Evolutionary conservation across 2,888 invertebrate species (phyloP).

Genomic region (Elmis aenea): DNA sequence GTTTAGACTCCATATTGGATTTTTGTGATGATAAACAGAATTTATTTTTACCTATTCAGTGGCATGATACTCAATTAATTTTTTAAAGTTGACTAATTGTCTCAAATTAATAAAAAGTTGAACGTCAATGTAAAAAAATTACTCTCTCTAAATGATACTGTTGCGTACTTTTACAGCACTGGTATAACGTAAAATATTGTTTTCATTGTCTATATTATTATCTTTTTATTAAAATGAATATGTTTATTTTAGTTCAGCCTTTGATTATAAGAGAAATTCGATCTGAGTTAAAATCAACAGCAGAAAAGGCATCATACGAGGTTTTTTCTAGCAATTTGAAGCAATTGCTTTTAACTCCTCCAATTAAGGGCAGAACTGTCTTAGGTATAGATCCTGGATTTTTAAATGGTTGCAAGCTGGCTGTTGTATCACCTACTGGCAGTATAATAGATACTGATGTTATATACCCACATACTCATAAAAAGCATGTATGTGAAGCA

Average conservation of each 20-base stretch:
- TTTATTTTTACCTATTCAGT: too few species aligned
- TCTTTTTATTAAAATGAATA: background rate
- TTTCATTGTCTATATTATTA: constrained; percentile 2
- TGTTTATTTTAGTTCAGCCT: constrained; percentile 53
- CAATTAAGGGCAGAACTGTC: constrained; percentile 73
- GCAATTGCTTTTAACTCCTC: constrained; percentile 73
- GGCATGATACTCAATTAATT: too few species aligned
- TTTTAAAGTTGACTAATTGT: too few species aligned
- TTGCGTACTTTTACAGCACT: background rate
- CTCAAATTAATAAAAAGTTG: too few species aligned
- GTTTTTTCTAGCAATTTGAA: constrained; percentile 83
- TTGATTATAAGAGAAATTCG: constrained; percentile 66
- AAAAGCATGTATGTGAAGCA: constrained; percentile 45
- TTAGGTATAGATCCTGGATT: constrained; percentile 90
- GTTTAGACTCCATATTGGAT: too few species aligned
- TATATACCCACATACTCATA: constrained; percentile 59
- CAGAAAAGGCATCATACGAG: constrained; percentile 77
- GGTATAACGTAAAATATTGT: background rate
- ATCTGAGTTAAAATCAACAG: constrained; percentile 65
- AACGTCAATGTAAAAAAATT: too few species aligned
- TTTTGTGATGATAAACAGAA: too few species aligned
- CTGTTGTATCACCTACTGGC: constrained; percentile 70
- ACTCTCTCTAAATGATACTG: constrained; percentile 11
- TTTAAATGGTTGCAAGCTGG: constrained; percentile 83
- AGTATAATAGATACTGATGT: constrained; percentile 63